Conservation (phyloP, 1,140 invertebrate species). For the Gonioctena quinquepunctata region DNA sequence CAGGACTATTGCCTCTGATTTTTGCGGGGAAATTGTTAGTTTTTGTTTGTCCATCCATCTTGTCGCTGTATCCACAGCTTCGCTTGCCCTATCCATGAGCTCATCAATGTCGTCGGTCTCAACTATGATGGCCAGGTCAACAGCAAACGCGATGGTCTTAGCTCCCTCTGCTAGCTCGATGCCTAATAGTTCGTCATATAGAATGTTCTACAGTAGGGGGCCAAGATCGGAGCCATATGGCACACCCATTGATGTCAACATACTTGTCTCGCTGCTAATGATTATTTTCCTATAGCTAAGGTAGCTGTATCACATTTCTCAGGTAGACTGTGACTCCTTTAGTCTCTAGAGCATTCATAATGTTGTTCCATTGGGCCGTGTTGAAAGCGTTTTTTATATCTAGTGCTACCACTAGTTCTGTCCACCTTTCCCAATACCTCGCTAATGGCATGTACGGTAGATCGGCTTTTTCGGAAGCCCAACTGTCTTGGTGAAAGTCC, state of each 20-base stretch:
- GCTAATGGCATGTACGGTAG: constrained; percentile 42
- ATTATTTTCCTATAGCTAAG: constrained; percentile 41
- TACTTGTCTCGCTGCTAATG: constrained; percentile 22
- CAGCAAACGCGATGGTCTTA: not conserved
- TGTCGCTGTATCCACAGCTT: not conserved
- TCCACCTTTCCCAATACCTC: constrained; percentile 15
- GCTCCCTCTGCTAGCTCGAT: not conserved
- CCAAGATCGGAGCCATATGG: not conserved
- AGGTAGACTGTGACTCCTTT: constrained; percentile 36
- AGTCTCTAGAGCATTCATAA: constrained; percentile 10
- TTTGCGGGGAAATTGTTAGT: constrained; percentile 14
- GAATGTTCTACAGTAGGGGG: not conserved
- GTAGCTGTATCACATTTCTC: constrained; percentile 47
- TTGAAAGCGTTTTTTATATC: constrained; percentile 58
- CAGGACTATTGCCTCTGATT: not conserved
- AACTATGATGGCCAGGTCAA: not conserved
- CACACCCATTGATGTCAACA: not conserved
- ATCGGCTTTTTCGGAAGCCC: constrained; percentile 42
- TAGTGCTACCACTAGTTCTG: constrained; percentile 49
- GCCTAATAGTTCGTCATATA: not conserved
- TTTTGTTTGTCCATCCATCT: not conserved
- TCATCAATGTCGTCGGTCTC: not conserved
- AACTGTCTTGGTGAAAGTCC: constrained; percentile 39
- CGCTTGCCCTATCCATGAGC: not conserved
- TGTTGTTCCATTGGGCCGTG: constrained; percentile 51